Percentiles rank a stretch among this genome's conserved stretches.
These are phyloP conservation scores for Apodemia mormo DNA, from an alignment of 2,888 invertebrate genomes.

Conservation along the genomic window DNA sequence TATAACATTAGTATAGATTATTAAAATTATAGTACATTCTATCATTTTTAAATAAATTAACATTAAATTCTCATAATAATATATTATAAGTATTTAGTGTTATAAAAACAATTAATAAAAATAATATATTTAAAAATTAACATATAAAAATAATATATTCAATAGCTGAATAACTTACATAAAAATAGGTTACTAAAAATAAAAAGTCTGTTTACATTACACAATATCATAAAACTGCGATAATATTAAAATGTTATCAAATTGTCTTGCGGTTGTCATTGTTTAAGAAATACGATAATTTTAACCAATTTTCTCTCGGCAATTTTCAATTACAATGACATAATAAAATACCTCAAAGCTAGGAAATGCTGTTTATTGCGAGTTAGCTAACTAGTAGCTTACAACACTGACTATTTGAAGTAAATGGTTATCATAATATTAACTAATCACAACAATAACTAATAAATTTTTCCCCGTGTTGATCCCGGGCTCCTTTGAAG, in stretches of 20 bases:
- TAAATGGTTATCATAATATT: too few relatives aligned
- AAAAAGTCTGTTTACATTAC: background rate
- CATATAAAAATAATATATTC: too few relatives aligned
- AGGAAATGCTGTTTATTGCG: background rate
- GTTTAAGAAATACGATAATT: conserved; percentile 7
- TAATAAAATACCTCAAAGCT: conserved; percentile 6
- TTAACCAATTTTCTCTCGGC: conserved; percentile 5
- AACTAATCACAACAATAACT: too few relatives aligned
- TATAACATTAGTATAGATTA: too few relatives aligned
- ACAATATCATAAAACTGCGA: background rate
- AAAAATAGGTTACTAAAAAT: background rate
- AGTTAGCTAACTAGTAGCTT: background rate
- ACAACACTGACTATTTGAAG: background rate
- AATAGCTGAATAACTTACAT: background rate
- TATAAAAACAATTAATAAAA: too few relatives aligned
- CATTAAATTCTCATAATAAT: too few relatives aligned
- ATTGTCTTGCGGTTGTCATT: conserved; percentile 10
- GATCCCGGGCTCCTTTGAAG: too few relatives aligned
- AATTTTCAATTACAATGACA: conserved; percentile 10
- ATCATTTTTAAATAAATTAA: too few relatives aligned
- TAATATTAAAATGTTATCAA: background rate
- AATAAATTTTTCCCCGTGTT: too few relatives aligned
- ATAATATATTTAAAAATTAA: too few relatives aligned
- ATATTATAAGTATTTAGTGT: too few relatives aligned
- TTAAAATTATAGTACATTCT: too few relatives aligned